Evolutionary conservation across 2,113 vertebrate species (phyloP).

Genomic region (Anseranas semipalmata): DNA sequence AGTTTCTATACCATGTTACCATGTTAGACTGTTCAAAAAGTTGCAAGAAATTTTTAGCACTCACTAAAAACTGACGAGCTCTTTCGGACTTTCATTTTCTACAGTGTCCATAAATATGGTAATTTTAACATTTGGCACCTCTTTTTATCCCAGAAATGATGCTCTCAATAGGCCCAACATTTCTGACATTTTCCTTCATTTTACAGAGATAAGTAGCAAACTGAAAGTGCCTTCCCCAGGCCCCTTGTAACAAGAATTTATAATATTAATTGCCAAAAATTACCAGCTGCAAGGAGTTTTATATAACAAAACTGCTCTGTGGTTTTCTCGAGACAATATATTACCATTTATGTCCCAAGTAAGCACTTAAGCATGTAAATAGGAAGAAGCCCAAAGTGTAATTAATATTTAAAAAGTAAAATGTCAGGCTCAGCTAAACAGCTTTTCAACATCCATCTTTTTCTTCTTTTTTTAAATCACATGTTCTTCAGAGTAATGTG

Average conservation of each 20-base stretch:
- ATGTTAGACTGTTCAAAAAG: neutral
- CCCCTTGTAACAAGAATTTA: conserved; percentile 76
- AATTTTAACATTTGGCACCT: conserved; percentile 90
- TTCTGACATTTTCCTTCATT: conserved; percentile 81
- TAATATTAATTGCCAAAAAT: conserved; percentile 84
- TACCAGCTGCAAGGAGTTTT: conserved; percentile 78
- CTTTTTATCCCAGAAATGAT: conserved; percentile 67
- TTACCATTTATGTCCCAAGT: conserved; percentile 70
- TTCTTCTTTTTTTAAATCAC: conserved; percentile 15
- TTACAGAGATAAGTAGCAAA: conserved; percentile 72
- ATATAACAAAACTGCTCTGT: conserved; percentile 75
- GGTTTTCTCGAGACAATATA: conserved; percentile 75
- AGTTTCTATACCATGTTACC: neutral
- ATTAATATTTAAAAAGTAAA: conserved; percentile 79
- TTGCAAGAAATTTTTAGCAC: conserved; percentile 2
- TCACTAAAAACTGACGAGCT: conserved; percentile 36
- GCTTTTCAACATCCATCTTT: conserved; percentile 43
- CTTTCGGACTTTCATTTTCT: conserved; percentile 40
- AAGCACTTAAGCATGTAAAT: conserved; percentile 80
- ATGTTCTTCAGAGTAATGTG: conserved; percentile 55
- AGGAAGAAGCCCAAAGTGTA: conserved; percentile 61
- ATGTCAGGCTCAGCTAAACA: conserved; percentile 69
- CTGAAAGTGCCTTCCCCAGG: conserved; percentile 61
- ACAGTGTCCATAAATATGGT: conserved; percentile 82
- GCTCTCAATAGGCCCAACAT: conserved; percentile 40